These are phyloP conservation scores for Eulemur albifrons DNA, from an alignment of 2,797 vertebrate genomes.

Conservation along the genomic window DNA sequence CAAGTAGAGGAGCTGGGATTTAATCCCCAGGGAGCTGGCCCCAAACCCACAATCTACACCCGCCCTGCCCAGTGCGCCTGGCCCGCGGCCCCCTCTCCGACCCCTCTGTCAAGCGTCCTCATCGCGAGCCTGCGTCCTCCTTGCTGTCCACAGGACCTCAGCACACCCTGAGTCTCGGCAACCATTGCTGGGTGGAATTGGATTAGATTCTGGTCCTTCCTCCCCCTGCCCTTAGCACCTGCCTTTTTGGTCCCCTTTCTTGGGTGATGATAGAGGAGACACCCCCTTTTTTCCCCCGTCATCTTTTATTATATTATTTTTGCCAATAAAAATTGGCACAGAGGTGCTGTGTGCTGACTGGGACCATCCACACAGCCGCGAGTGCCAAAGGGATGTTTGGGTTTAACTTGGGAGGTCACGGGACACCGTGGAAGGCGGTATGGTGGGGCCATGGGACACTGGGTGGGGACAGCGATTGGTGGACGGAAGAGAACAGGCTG, in stretches of 20 bases:
- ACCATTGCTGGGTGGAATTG: neutral
- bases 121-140: neutral
- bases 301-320: neutral
- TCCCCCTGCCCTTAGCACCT: neutral
- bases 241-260: neutral
- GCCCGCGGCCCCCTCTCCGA: too few relatives aligned
- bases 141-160: neutral
- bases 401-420: neutral
- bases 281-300: neutral
- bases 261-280: neutral
- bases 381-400: rapidly evolving
- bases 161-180: rapidly evolving
- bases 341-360: neutral
- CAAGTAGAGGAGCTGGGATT: neutral
- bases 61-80: too few relatives aligned
- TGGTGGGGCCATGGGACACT: neutral
- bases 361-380: neutral
- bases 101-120: rapidly evolving
- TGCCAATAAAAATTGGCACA: neutral
- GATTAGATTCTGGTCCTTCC: neutral
- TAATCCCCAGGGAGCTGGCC: neutral
- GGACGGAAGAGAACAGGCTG: neutral
- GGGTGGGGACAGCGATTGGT: neutral
- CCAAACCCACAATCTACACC: rapidly evolving
- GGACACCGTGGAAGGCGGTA: neutral